A percentile compares a stretch with the other conserved stretches of the same genome.
Conservation (phyloP, 1,140 invertebrate species). For the Dryas iulia region DNA sequence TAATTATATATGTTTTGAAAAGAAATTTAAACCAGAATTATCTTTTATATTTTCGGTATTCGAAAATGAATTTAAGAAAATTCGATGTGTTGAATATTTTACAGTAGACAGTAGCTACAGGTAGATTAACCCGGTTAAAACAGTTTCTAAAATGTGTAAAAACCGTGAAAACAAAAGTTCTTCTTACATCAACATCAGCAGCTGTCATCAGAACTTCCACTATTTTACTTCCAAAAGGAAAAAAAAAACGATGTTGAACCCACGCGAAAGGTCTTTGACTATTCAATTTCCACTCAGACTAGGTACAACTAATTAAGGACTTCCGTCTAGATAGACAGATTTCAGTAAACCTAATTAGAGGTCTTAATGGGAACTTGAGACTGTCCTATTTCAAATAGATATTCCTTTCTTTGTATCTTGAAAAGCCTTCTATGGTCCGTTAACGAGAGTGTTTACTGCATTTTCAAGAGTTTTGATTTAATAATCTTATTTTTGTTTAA, state of each 20-base stretch:
- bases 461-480: neutral
- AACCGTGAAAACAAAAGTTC: too few species aligned
- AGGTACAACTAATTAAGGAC: slow-evolving; percentile 17
- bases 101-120: too few species aligned
- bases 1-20: too few species aligned
- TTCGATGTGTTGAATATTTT: too few species aligned
- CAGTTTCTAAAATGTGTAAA: too few species aligned
- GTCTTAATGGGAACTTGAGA: slow-evolving; percentile 10
- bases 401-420: neutral
- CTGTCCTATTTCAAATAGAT: slow-evolving; percentile 8
- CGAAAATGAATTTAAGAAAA: too few species aligned
- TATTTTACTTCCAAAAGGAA: neutral
- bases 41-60: too few species aligned
- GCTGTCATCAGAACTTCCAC: too few species aligned
- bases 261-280: slow-evolving; percentile 2
- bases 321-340: slow-evolving; percentile 4
- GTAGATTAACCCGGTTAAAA: too few species aligned
- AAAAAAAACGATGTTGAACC: neutral
- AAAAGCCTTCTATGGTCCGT: neutral
- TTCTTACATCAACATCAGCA: too few species aligned
- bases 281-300: slow-evolving; percentile 4
- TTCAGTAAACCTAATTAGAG: slow-evolving; percentile 17
- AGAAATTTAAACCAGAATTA: too few species aligned
- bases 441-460: neutral
- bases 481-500: neutral